Evolutionary conservation across 2,888 invertebrate genomes (phyloP).

Genomic region (Globia sparganii): DNA sequence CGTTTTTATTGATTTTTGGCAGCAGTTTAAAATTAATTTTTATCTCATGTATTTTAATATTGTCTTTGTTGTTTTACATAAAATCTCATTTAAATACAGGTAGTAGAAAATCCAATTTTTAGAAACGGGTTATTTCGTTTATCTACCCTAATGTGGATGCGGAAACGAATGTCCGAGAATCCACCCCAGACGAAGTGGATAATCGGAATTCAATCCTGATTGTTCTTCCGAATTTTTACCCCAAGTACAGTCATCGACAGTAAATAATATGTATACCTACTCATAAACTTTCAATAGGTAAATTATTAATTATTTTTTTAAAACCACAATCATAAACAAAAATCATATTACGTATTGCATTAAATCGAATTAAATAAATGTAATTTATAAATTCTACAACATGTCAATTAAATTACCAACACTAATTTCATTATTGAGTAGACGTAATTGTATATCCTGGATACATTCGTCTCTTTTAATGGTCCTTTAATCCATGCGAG

Average conservation of each 20-base stretch:
- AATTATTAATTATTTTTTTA: not conserved
- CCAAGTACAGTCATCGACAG: not conserved
- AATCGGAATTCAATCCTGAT: not conserved
- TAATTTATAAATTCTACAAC: not conserved
- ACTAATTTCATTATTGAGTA: not conserved
- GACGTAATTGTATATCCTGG: not conserved
- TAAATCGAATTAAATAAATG: not conserved
- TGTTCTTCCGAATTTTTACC: not conserved
- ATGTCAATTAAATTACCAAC: not conserved
- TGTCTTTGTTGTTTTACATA: constrained; percentile 31
- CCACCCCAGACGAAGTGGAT: not conserved
- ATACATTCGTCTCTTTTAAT: not conserved
- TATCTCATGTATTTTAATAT: constrained; percentile 34
- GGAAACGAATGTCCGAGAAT: not conserved
- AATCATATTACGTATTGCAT: not conserved
- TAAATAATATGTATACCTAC: no score
- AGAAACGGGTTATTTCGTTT: not conserved
- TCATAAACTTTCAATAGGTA: no score
- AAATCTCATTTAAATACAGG: constrained; percentile 62
- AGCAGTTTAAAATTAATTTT: constrained; percentile 36
- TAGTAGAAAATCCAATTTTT: constrained; percentile 27
- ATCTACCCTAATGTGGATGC: not conserved
- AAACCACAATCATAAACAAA: not conserved
- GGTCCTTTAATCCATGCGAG: not conserved
- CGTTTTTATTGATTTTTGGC: constrained; percentile 33